Evolutionary conservation across 2,888 invertebrate species (phyloP).

Genomic region (Lypha dubia): DNA sequence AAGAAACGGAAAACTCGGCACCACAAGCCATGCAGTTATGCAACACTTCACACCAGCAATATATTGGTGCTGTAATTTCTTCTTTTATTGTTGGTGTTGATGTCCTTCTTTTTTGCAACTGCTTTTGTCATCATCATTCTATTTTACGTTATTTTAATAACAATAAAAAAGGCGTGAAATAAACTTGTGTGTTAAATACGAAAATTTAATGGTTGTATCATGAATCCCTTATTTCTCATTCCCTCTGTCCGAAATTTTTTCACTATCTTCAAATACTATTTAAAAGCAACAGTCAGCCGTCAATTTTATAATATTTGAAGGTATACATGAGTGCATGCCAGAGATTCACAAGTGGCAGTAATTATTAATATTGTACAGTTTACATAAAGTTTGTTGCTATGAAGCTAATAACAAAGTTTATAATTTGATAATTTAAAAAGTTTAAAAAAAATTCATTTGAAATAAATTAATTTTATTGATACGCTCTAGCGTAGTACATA

Average conservation of each 20-base stretch:
- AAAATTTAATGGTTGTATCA: conserved; percentile 61
- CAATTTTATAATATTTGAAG: neutral
- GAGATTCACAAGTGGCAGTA: conserved; percentile 33
- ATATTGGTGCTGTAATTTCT: conserved; percentile 3
- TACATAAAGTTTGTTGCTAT: too few species aligned
- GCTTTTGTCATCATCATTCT: conserved; percentile 59
- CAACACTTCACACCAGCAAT: conserved; percentile 32
- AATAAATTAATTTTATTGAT: too few species aligned
- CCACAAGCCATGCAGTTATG: neutral
- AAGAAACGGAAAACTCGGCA: neutral
- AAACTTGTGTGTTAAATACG: conserved; percentile 69
- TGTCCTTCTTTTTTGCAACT: neutral
- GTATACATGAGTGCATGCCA: neutral
- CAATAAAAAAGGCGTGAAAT: conserved; percentile 80
- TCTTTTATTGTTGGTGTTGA: neutral
- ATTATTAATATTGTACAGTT: neutral
- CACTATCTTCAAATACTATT: conserved; percentile 24
- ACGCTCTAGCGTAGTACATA: too few species aligned
- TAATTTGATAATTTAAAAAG: too few species aligned
- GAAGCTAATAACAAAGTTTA: too few species aligned
- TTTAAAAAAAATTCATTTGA: too few species aligned
- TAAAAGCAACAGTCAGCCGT: conserved; percentile 31
- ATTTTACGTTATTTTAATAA: conserved; percentile 78
- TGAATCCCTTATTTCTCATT: conserved; percentile 4
- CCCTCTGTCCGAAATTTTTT: conserved; percentile 1